Conservation (phyloP, 1,140 invertebrate species). For the Apis cerana region DNA sequence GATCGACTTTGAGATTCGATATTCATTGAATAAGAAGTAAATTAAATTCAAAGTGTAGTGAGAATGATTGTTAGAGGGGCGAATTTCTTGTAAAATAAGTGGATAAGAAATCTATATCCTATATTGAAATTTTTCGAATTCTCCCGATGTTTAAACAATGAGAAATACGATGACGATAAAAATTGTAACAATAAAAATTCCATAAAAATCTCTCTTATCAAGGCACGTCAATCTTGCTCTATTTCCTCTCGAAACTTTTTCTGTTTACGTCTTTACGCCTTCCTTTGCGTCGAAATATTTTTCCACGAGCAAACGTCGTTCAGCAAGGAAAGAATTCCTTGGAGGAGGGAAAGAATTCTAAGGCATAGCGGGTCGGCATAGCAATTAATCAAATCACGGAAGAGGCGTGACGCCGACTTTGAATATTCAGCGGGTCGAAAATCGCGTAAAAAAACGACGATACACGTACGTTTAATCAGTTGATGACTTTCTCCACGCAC, state of each 20-base stretch:
- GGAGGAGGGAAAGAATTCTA: conserved; percentile 23
- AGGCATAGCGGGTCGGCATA: neutral
- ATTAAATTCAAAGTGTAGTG: no score
- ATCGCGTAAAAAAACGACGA: neutral
- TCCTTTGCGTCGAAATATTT: neutral
- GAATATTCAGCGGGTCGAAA: conserved; percentile 29
- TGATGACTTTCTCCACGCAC: conserved; percentile 42
- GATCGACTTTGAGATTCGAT: neutral
- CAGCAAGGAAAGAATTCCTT: neutral
- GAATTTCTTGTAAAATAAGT: no score
- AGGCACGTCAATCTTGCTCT: no score
- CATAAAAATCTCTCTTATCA: no score
- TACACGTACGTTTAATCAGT: conserved; percentile 35
- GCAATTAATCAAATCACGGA: conserved; percentile 41
- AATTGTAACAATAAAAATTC: no score
- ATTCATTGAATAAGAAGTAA: neutral
- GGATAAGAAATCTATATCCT: no score
- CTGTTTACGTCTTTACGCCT: neutral
- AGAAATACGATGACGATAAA: no score
- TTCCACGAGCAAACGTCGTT: neutral
- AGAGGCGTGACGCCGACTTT: conserved; percentile 17
- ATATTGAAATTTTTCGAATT: no score
- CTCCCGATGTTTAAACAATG: no score
- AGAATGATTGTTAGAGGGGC: no score
- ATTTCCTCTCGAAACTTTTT: neutral